Percentiles rank a stretch among this genome's conserved stretches.
phyloP scores from a whole-genome alignment of 2,113 vertebrate species.

The Emydura subglobosa region DNA sequence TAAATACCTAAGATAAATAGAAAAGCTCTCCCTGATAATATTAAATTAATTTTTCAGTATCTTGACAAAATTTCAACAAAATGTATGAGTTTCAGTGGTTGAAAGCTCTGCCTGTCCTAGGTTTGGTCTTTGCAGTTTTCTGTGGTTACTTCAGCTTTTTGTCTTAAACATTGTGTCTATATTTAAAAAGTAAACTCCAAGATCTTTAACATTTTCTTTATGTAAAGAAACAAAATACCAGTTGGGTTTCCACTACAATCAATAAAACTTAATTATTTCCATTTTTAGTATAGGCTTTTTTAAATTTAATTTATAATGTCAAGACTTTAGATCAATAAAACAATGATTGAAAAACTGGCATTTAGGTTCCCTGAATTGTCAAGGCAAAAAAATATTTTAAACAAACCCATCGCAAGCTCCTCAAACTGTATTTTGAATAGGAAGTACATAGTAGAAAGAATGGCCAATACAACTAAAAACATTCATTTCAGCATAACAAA shows the following conservation, averaged over 20 bases:
- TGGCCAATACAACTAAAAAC: not conserved
- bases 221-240: not conserved
- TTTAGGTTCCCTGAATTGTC: not conserved
- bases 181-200: not conserved
- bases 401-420: not conserved
- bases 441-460: not conserved
- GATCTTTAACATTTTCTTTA: not conserved
- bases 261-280: not conserved
- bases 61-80: not conserved
- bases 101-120: not conserved
- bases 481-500: not conserved
- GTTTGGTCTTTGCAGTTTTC: not conserved
- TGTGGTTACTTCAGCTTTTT: conserved; percentile 7
- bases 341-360: not conserved
- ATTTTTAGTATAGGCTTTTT: not conserved
- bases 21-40: not conserved
- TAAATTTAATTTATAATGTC: not conserved
- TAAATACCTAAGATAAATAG: not conserved
- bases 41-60: not conserved
- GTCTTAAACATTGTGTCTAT: not conserved
- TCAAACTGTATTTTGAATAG: not conserved
- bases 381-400: not conserved
- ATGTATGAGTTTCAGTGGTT: not conserved
- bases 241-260: conserved; percentile 3
- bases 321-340: not conserved